Evolutionary conservation across 2,888 invertebrate genomes (phyloP).

Genomic region (Sympetrum striolatum): DNA sequence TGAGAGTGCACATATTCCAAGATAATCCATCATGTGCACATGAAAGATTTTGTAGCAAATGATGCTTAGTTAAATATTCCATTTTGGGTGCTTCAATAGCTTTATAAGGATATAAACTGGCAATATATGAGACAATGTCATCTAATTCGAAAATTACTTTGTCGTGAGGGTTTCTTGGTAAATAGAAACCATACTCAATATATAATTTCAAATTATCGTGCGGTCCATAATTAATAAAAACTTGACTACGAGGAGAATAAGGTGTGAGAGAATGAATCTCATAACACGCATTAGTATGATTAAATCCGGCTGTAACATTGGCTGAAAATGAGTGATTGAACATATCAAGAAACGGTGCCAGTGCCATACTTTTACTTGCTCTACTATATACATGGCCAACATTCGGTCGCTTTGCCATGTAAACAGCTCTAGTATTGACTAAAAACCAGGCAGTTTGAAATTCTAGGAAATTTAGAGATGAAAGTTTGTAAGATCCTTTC

Average conservation of each 20-base stretch:
- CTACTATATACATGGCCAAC: slow-evolving; percentile 53
- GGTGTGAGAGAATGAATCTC: background rate
- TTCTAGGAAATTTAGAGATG: slow-evolving; percentile 62
- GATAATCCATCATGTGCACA: background rate
- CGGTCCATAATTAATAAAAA: slow-evolving; percentile 88
- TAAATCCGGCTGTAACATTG: background rate
- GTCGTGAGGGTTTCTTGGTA: slow-evolving; percentile 73
- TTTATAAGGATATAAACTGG: background rate
- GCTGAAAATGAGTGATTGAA: slow-evolving; percentile 76
- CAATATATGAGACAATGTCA: slow-evolving; percentile 58
- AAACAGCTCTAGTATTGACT: slow-evolving; percentile 86
- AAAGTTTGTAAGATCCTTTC: background rate
- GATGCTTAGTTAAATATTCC: background rate
- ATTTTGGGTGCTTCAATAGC: background rate
- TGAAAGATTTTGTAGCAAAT: background rate
- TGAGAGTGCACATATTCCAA: background rate
- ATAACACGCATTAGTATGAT: background rate
- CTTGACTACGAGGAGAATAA: slow-evolving; percentile 61
- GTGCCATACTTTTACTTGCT: slow-evolving; percentile 67
- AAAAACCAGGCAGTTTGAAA: slow-evolving; percentile 84
- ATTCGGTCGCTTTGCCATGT: slow-evolving; percentile 61
- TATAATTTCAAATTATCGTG: slow-evolving; percentile 82
- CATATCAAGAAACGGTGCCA: slow-evolving; percentile 89
- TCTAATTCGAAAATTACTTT: slow-evolving; percentile 67
- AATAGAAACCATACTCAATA: slow-evolving; percentile 85